A percentile compares a stretch with the other conserved stretches of the same genome.
Conservation (phyloP, 2,797 vertebrate species). For the Tachyglossus aculeatus region DNA sequence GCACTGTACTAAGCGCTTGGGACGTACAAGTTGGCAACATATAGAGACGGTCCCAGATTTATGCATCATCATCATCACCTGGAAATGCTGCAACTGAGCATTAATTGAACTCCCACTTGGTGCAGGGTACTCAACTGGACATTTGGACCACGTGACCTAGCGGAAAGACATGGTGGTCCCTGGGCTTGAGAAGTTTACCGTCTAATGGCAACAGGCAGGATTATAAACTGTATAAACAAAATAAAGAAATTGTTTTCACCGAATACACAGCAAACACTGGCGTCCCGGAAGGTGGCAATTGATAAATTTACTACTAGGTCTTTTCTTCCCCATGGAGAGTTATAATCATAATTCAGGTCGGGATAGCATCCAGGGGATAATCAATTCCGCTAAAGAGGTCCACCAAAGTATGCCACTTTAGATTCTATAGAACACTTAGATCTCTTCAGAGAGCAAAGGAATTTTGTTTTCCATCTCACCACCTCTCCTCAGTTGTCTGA, state of each 20-base stretch:
- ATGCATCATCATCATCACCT: too few relatives aligned
- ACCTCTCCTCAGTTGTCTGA: constrained; percentile 29
- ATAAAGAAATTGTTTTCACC: background rate
- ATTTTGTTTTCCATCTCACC: constrained; percentile 8
- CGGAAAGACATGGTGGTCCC: too few relatives aligned
- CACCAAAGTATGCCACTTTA: background rate
- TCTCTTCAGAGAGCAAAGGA: constrained; percentile 26
- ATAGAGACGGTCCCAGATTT: too few relatives aligned
- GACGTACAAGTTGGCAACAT: too few relatives aligned
- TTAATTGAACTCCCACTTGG: too few relatives aligned
- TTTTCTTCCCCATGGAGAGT: background rate
- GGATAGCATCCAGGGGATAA: background rate
- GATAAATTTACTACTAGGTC: fast-evolving
- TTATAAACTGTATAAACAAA: background rate
- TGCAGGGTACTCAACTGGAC: too few relatives aligned
- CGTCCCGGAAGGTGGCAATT: background rate
- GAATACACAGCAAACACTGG: background rate
- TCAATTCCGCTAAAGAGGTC: background rate
- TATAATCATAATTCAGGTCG: background rate
- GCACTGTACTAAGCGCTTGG: too few relatives aligned
- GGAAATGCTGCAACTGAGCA: too few relatives aligned
- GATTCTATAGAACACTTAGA: background rate
- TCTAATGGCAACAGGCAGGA: background rate
- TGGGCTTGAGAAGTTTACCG: too few relatives aligned
- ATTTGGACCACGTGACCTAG: too few relatives aligned